Base-by-base conservation (phyloP, 2,888 invertebrate species). In the Mythimna albipuncta region DNA sequence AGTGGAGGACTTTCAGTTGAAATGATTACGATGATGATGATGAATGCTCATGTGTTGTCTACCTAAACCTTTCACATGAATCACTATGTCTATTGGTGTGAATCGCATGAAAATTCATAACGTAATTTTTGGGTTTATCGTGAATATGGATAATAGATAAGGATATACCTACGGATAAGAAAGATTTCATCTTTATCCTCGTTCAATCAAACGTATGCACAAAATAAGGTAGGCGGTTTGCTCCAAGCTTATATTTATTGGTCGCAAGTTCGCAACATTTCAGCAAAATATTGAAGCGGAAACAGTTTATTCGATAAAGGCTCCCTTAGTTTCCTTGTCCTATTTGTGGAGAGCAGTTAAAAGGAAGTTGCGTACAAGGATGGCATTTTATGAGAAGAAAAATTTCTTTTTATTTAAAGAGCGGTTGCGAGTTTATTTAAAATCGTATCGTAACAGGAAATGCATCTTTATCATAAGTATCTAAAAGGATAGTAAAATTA, bases 281-380 rank as follows among this genome's bases (percentile, higher is more conserved):
- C 11, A 44, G 41, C 10, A 1, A 19, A 21, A 54, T 63, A 64
- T 73, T 26, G 52, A 58, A 59, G 52, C 10, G 21, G n/a, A 44
- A 41, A 26, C 32, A n/a, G 9, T 41, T 70, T 41, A 69, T 52
- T 69, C 32, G 7, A 69, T 71, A 54, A 41, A 71, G 44, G 13
- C 32, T 44, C 10, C 1, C n/a, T 32, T 44, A 59, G 44, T 54
- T 73, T 61, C 75, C 65, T 59, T 38, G 65, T 59, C 11, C 26
- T n/a, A 65, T 73, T 64, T 47, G 6, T n/a, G 0, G n/a, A n/a
- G n/a, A 26, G 26, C 26, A 26, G 26, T 26, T 26, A 26, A 26
- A 5, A 19, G 21, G 44, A 73, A 64, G 59, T 73, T 44, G 21
- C 44, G 35, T 73, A 5, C 73, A 35, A 35, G 35, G n/a, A 16